A percentile compares a stretch with the other conserved stretches of the same genome.
Conservation (phyloP, 2,113 vertebrate genomes). For the Sebastes schlegelii region DNA sequence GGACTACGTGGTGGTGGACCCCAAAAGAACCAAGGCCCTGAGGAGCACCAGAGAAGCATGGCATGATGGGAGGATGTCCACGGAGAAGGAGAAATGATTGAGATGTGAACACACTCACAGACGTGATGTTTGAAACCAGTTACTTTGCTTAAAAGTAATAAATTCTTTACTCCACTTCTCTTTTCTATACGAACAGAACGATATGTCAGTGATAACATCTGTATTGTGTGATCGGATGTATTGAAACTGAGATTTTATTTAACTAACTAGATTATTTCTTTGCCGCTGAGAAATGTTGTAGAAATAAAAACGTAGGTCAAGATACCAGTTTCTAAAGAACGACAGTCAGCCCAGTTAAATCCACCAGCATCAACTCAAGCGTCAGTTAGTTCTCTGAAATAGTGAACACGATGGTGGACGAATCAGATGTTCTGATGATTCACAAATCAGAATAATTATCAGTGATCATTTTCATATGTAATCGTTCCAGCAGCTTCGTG, state of each 20-base stretch:
- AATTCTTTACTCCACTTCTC: neutral
- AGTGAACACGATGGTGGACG: neutral
- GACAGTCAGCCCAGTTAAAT: neutral
- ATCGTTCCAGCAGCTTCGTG: neutral
- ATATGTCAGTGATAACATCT: neutral
- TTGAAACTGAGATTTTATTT: neutral
- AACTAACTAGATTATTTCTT: neutral
- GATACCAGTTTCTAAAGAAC: neutral
- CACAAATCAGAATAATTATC: neutral
- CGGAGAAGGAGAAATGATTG: slow-evolving; percentile 86
- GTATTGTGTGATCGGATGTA: neutral
- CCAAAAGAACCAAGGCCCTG: slow-evolving; percentile 91
- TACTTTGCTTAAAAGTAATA: too few relatives aligned
- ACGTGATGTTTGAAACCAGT: too few relatives aligned
- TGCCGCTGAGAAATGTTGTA: neutral
- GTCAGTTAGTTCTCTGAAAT: neutral
- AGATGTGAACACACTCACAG: neutral
- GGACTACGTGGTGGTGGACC: slow-evolving; percentile 95
- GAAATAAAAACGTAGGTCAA: neutral
- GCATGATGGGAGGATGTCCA: slow-evolving; percentile 93
- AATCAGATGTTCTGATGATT: neutral
- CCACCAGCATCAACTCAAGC: too few relatives aligned
- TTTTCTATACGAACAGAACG: neutral
- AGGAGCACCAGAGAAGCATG: slow-evolving; percentile 94
- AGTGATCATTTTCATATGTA: neutral